Conservation (phyloP, 2,113 vertebrate genomes). For the Bubo blakistoni region DNA sequence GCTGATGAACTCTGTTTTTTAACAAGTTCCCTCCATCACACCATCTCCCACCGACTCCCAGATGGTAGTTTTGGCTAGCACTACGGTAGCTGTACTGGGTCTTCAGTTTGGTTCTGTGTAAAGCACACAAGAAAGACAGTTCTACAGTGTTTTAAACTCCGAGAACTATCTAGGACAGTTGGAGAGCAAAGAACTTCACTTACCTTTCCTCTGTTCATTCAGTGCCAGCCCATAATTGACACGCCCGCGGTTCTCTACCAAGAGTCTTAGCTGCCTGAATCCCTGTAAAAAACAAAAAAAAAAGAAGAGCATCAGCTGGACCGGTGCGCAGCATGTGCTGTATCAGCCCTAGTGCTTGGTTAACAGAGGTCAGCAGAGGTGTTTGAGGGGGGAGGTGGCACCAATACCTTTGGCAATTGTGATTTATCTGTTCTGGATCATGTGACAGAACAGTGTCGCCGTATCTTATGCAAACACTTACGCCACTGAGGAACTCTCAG, state of each 20-base stretch:
- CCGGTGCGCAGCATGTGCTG: background rate
- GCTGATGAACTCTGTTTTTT: background rate
- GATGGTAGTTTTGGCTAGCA: background rate
- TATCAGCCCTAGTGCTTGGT: background rate
- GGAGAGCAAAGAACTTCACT: background rate
- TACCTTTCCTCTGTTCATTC: conserved; percentile 92
- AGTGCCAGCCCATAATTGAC: conserved; percentile 82
- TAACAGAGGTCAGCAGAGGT: background rate
- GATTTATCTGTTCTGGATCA: background rate
- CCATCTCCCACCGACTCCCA: background rate
- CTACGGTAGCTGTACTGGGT: accelerated
- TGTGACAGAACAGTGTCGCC: background rate
- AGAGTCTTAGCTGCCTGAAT: conserved; percentile 79
- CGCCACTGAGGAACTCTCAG: background rate
- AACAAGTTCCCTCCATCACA: background rate
- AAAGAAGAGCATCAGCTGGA: background rate
- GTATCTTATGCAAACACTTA: background rate
- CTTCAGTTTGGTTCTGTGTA: background rate
- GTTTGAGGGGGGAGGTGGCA: background rate
- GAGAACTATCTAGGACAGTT: background rate
- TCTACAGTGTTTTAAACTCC: background rate
- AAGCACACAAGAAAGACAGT: background rate
- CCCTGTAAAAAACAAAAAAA: conserved; percentile 67
- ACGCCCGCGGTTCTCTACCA: conserved; percentile 92
- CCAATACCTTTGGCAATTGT: background rate